phyloP scores from a whole-genome alignment of 2,888 invertebrate genomes.

The Morinoia aosen region DNA sequence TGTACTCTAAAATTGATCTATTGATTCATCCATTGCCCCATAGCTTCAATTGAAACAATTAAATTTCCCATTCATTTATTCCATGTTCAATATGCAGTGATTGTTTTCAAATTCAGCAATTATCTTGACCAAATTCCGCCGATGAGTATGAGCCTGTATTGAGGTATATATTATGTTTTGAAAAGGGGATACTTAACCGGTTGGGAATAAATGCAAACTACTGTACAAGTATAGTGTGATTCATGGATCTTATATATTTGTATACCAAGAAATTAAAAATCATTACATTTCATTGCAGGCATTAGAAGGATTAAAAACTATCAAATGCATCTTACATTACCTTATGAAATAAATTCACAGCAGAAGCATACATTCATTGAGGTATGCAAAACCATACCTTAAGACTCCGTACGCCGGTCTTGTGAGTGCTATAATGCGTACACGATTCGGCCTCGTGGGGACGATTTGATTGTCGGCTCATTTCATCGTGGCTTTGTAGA shows the following conservation, averaged over 20 bases:
- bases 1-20: background rate
- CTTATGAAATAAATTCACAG: background rate
- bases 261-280: background rate
- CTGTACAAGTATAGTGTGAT: background rate
- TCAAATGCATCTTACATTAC: background rate
- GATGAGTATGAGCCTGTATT: background rate
- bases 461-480: background rate
- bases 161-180: background rate
- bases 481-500: background rate
- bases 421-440: background rate
- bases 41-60: background rate
- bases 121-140: background rate
- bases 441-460: background rate
- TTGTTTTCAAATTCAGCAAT: background rate
- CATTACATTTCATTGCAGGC: background rate
- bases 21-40: background rate
- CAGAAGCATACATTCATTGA: too few relatives aligned
- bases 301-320: background rate
- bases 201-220: background rate
- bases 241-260: background rate
- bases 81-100: background rate
- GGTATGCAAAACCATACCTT: too few relatives aligned
- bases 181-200: background rate
- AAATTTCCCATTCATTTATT: background rate
- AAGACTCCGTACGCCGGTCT: too few relatives aligned